Conservation (phyloP, 2,888 invertebrate species). For the Tetranychus truncatus region DNA sequence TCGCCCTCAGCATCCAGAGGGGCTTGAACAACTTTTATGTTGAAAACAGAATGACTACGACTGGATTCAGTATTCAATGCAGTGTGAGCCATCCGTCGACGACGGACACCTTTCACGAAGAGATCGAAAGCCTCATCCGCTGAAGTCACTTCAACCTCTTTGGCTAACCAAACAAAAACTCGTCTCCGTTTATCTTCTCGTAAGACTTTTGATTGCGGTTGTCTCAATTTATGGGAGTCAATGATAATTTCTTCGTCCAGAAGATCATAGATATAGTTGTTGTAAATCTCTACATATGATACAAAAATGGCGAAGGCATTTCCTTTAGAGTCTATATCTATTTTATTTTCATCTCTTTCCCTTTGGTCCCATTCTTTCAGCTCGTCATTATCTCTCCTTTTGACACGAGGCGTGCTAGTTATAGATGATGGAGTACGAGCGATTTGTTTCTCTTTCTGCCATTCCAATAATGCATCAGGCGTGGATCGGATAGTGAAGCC, state of each 20-base stretch:
- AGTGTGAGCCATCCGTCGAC: conserved; percentile 81
- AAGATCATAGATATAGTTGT: conserved; percentile 86
- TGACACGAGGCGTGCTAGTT: conserved; percentile 18
- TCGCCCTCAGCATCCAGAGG: conserved; percentile 34
- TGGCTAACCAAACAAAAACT: conserved; percentile 84
- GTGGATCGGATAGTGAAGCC: conserved; percentile 43
- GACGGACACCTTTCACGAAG: conserved; percentile 56
- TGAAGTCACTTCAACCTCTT: conserved; percentile 79
- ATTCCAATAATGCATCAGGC: conserved; percentile 63
- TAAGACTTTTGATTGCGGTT: conserved; percentile 63
- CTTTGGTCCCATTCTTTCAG: conserved; percentile 26
- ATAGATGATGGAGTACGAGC: conserved; percentile 18
- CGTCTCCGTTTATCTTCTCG: conserved; percentile 66
- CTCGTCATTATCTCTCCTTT: conserved; percentile 15
- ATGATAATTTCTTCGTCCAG: conserved; percentile 44
- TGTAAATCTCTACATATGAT: conserved; percentile 88
- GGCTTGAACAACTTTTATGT: conserved; percentile 69
- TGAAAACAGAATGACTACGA: conserved; percentile 89
- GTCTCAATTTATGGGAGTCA: background rate
- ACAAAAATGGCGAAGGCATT: conserved; percentile 76
- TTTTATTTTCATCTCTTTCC: conserved; percentile 37
- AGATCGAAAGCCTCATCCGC: conserved; percentile 85
- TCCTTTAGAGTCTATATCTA: conserved; percentile 51
- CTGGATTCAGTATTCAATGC: conserved; percentile 83
- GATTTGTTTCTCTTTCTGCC: conserved; percentile 28